Evolutionary conservation across 2,797 vertebrate species (phyloP), one percentile per base, ranked within the genome.

Genomic region (Anabacerthia variegaticeps): DNA sequence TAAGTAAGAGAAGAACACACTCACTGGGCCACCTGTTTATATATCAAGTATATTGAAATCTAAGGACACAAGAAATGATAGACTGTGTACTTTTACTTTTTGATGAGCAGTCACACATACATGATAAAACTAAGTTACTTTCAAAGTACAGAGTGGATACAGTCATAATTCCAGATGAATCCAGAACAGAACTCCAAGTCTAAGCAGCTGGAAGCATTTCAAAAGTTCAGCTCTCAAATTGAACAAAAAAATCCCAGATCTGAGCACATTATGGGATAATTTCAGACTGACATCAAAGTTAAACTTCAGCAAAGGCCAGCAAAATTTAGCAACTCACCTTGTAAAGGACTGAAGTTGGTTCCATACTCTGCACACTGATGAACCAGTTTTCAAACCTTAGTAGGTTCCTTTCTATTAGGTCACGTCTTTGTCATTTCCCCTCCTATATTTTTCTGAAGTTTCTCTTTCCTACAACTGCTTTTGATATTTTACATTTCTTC

Each of bases 271-370:
- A 68, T 20, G 28, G 61, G 34, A 69, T 93, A 83, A 91, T 72
- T 92, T 92, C 87, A 89, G 66, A 68, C 72, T 89, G 67, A 85
- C 34, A 54, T 76, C 5, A 17, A 67, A 92, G 44, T 28, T 73
- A 34, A 85, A 66, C 58, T 76, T 88, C 6, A 72, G 55, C 48
- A 86, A 86, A 90, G 79, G 65, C 54, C 77, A 93, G 66, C 22
- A 92, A 77, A 88, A 91, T 91, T 51, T 55, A 91, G 69, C 62
- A 89, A 37, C 59, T 96, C 79, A 48, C 66, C 52, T 94, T 89
- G 78, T 44, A 63, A 88, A 81, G 32, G 48, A 86, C 34, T 81
- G 14, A 88, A 90, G 63, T 17, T 63, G 81, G 19, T 34, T 27
- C 63, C 74, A 67, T 43, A 66, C 55, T 81, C 62, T 81, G 43